Conservation (phyloP, 64 coral and sea anemone species). For the Pachyseris speciosa region DNA sequence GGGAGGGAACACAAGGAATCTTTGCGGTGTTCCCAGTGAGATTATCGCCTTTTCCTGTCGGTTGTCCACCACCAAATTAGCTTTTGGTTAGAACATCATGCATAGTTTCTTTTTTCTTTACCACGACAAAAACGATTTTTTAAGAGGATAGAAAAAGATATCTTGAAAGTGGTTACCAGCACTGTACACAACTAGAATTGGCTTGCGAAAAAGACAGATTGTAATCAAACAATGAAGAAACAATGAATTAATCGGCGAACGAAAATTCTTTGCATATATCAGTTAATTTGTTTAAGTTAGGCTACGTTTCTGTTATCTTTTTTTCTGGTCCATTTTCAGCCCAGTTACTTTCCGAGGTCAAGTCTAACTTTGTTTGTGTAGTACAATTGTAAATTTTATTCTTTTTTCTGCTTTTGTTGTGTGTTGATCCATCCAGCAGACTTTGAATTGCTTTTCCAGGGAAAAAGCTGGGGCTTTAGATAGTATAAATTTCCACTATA, state of each 20-base stretch:
- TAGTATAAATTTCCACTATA: not conserved
- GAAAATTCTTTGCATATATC: not conserved
- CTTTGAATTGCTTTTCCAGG: not conserved
- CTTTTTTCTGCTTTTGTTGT: not conserved
- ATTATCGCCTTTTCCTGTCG: too few relatives aligned
- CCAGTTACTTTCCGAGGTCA: not conserved
- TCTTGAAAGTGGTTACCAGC: too few relatives aligned
- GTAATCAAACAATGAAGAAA: not conserved
- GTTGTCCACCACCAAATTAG: too few relatives aligned
- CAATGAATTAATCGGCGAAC: not conserved
- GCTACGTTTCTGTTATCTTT: not conserved
- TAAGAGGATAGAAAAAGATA: too few relatives aligned
- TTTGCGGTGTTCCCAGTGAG: too few relatives aligned
- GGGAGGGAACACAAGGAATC: too few relatives aligned
- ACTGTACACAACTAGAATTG: too few relatives aligned
- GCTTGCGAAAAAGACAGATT: not conserved
- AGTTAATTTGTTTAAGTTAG: not conserved
- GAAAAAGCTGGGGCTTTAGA: not conserved
- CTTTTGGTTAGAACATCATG: conserved; percentile 19
- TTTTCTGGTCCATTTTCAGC: not conserved
- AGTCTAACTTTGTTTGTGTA: conserved; percentile 2
- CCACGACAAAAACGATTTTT: too few relatives aligned
- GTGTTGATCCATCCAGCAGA: not conserved
- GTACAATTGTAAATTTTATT: not conserved
- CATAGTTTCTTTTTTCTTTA: not conserved